Base-by-base conservation (phyloP, 2,888 invertebrate species). In the Drosophila tanythrix region DNA sequence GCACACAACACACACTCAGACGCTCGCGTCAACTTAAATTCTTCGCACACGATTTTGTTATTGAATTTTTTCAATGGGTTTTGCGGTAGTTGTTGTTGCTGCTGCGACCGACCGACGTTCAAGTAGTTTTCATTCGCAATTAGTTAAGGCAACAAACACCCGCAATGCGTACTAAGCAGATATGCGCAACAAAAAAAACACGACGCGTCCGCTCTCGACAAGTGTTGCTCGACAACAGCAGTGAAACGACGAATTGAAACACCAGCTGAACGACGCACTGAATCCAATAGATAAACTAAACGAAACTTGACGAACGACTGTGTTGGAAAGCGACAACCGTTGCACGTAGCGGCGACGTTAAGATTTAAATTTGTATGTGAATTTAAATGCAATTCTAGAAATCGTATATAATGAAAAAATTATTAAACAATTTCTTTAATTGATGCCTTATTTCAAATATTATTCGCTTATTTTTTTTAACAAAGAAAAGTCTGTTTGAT, bases 51-150 rank as follows among this genome's bases (percentile, higher is more conserved):
- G 33, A 18, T 43, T 43, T 55, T 51, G 31, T 52, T 77, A 72
- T 81, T 72, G 67, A 81, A 81, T 76, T 64, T 66, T 52, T 74
- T 67, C 60, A 73, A 63, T 75, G 27, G 51, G 52, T 62, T 57
- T 65, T 55, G 76, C 36, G 48, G 43, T 5, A 21, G 27, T 21
- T 36, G 27, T 25, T 65, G 43, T 40, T 56, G 51, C 40, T 57
- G 38, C 40, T 15, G 35, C 58, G 63, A 29, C 72, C 64, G 61
- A 33, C 72, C 68, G 65, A 68, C 53, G 77, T 64, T 69, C 53
- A 68, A 60, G 56, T 73, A 66, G 73, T 69, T 79, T 79, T 71
- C 61, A 65, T 81, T 79, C 61, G 81, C 73, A 81, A 72, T 79
- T 68, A 77, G 58, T 77, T 56, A 65, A 53, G 77, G 35, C 56